Conservation (phyloP, 2,113 vertebrate genomes). For the Xyliphius kryptos region DNA sequence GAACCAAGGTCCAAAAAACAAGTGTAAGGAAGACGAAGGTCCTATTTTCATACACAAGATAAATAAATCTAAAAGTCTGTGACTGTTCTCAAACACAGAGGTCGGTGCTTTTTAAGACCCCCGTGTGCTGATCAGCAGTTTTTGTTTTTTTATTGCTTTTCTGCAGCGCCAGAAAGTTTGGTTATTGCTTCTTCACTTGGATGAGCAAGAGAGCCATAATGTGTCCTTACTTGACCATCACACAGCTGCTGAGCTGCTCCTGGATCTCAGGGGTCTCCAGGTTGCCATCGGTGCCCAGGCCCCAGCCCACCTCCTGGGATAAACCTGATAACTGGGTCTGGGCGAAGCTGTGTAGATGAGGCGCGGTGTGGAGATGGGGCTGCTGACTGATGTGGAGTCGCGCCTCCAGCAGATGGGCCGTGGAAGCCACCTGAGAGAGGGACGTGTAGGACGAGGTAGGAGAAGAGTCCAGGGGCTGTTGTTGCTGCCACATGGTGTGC, state of each 20-base stretch:
- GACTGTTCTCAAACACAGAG: neutral
- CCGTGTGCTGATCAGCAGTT: neutral
- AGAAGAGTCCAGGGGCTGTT: conserved; percentile 50
- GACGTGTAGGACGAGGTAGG: conserved; percentile 57
- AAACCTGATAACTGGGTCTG: conserved; percentile 48
- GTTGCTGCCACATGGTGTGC: conserved; percentile 53
- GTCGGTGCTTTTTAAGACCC: neutral
- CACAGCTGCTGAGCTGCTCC: conserved; percentile 71
- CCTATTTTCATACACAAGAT: neutral
- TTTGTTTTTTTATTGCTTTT: conserved; percentile 63
- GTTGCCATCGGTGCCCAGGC: conserved; percentile 53
- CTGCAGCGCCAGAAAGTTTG: conserved; percentile 47
- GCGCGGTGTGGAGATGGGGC: conserved; percentile 40
- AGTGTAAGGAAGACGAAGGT: neutral
- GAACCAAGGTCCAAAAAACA: neutral
- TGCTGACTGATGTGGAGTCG: conserved; percentile 77
- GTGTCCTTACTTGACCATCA: conserved; percentile 77
- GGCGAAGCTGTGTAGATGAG: conserved; percentile 44
- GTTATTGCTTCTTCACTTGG: conserved; percentile 68
- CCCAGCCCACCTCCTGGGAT: conserved; percentile 72
- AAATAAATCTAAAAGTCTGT: neutral
- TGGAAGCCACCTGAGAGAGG: conserved; percentile 74
- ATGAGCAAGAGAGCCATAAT: neutral
- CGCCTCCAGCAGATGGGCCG: conserved; percentile 79
- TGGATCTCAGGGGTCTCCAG: conserved; percentile 49